Percentiles rank a stretch among this genome's conserved stretches.
Conservation (phyloP, 1,140 invertebrate genomes). For the Oncopodura yosiiana region DNA sequence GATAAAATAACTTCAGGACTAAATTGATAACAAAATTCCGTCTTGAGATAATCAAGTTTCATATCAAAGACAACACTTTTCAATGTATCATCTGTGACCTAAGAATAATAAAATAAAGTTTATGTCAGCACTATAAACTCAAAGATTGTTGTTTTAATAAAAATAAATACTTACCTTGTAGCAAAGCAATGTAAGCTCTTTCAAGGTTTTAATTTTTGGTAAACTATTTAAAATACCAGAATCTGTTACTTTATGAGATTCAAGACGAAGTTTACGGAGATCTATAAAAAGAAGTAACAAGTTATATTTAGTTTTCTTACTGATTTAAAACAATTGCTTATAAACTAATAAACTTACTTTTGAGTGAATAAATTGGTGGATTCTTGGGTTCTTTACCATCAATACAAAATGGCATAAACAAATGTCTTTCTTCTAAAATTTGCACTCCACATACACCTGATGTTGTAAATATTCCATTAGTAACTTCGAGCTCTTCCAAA, state of each 20-base stretch:
- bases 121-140: background rate
- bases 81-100: conserved; percentile 6
- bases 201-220: background rate
- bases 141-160: background rate
- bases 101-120: conserved; percentile 1
- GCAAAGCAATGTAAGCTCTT: background rate
- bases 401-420: background rate
- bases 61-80: background rate
- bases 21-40: conserved; percentile 15
- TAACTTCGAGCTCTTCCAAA: conserved; percentile 9
- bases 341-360: conserved; percentile 3
- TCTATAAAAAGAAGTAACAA: background rate
- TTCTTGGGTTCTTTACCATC: background rate
- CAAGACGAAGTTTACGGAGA: background rate
- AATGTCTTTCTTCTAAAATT: background rate
- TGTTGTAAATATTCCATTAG: conserved; percentile 4
- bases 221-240: conserved; percentile 3
- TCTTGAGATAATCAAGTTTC: conserved; percentile 4
- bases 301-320: background rate
- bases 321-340: background rate
- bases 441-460: background rate
- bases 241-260: conserved; percentile 12
- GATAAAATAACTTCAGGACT: background rate
- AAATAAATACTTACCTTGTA: conserved; percentile 5
- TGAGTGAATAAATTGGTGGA: background rate